Conservation (phyloP, 1,140 invertebrate species). For the Drosophila suzukii region DNA sequence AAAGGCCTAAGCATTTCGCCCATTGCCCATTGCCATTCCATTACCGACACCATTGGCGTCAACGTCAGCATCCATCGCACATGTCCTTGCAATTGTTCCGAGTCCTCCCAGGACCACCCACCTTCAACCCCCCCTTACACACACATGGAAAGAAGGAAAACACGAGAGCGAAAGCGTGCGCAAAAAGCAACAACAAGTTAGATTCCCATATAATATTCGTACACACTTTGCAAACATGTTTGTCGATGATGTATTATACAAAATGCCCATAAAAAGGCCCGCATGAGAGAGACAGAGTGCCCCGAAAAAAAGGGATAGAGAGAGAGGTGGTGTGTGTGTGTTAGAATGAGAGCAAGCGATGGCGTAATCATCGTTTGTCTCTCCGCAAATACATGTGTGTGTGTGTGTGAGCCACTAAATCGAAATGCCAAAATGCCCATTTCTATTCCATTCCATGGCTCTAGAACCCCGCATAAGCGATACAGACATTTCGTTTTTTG, state of each 20-base stretch:
- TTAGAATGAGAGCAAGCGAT: conserved; percentile 73
- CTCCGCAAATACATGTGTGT: conserved; percentile 26
- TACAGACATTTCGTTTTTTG: conserved; percentile 83
- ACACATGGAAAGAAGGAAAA: conserved; percentile 6
- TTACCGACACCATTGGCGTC: conserved; percentile 82
- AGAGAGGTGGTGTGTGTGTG: conserved; percentile 18
- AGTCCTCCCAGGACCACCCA: conserved; percentile 16
- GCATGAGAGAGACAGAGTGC: conserved; percentile 72
- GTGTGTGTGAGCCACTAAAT: conserved; percentile 71
- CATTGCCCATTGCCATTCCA: conserved; percentile 68
- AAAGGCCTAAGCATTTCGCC: conserved; percentile 42
- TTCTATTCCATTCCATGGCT: conserved; percentile 73
- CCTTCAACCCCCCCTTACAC: background rate
- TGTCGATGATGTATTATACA: conserved; percentile 84
- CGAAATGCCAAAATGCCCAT: conserved; percentile 84
- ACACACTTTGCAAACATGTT: conserved; percentile 84
- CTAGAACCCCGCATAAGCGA: conserved; percentile 79
- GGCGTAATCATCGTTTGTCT: conserved; percentile 82
- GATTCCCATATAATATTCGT: conserved; percentile 84
- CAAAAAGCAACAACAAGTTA: conserved; percentile 73
- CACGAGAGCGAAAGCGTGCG: conserved; percentile 73
- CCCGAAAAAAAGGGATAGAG: conserved; percentile 9
- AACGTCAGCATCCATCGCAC: conserved; percentile 83
- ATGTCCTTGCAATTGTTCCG: conserved; percentile 82
- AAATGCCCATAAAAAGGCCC: conserved; percentile 83